Evolutionary conservation across 1,140 invertebrate species (phyloP), one percentile per base, ranked within the genome.

Genomic region (Solenopsis fugax): DNA sequence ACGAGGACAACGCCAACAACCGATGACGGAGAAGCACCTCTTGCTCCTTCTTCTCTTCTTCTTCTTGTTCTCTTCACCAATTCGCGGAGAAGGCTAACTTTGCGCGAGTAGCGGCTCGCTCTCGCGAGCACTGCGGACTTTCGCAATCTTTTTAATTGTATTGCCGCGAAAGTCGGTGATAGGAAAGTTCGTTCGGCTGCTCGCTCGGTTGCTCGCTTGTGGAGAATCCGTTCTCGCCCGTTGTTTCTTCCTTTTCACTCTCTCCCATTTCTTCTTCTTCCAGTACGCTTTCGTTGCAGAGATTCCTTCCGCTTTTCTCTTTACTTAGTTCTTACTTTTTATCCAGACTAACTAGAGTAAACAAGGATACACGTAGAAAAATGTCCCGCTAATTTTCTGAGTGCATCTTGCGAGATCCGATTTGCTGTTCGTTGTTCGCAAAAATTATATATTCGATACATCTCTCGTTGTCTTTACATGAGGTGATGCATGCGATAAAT

Each of bases 81-180:
- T 82, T 52, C 45, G 52, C 41, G 41, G 41, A 84, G 41, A 78
- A 76, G 85, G 72, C 85, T 69, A 92, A 93, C 91, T 91, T 91
- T 75, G 81, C 48, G 72, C 85, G 81, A 86, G 75, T 82, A 48
- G 80, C 48, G 75, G 65, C 76, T 87, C 77, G 48, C 64, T 58
- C 71, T 86, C 62, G 81, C 88, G 54, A 81, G 37, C 21, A 64
- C 78, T 54, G 62, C 76, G 81, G 93, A 94, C 91, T 94, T 94
- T 90, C 71, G 89, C 93, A 94, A 94, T 94, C 93, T 94, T 94
- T 94, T 94, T 94, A 94, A 94, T 94, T 94, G 93, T 93, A 93
- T 94, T 93, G 93, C 89, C 88, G 64, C 73, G 78, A 76, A 87
- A 90, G 87, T 78, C 86, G 88, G 85, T 91, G 93, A 94, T 93